These are phyloP conservation scores for Tragelaphus imberbis DNA, from an alignment of 2,113 vertebrate genomes.

Conservation along the genomic window DNA sequence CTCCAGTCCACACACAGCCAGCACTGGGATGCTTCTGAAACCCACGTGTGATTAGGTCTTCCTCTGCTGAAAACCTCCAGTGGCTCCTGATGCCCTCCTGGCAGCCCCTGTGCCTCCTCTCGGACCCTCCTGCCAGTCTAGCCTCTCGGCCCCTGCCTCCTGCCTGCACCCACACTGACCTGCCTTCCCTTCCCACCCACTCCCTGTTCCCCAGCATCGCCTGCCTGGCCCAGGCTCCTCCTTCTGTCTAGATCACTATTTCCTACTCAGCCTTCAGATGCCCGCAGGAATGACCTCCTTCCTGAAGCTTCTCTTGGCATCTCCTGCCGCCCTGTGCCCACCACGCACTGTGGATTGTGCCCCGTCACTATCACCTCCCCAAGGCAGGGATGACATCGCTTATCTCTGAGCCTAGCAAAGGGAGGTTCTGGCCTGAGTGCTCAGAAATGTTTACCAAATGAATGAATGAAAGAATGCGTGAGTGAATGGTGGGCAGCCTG, in stretches of 20 bases:
- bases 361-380: background rate
- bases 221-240: background rate
- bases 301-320: background rate
- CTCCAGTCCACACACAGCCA: no score
- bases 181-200: rapidly evolving
- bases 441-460: background rate
- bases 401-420: background rate
- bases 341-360: background rate
- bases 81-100: background rate
- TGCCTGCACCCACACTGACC: background rate
- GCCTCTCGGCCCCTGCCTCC: no score
- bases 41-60: background rate
- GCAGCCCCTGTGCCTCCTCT: background rate
- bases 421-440: background rate
- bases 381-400: background rate
- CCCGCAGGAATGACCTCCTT: background rate
- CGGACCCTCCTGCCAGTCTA: background rate
- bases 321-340: background rate
- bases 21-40: background rate
- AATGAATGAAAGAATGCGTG: background rate
- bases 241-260: background rate
- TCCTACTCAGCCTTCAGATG: background rate
- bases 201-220: rapidly evolving
- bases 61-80: background rate
- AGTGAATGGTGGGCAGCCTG: background rate